Base-by-base conservation (phyloP, 2,888 invertebrate species). In the Eilema depressum region DNA sequence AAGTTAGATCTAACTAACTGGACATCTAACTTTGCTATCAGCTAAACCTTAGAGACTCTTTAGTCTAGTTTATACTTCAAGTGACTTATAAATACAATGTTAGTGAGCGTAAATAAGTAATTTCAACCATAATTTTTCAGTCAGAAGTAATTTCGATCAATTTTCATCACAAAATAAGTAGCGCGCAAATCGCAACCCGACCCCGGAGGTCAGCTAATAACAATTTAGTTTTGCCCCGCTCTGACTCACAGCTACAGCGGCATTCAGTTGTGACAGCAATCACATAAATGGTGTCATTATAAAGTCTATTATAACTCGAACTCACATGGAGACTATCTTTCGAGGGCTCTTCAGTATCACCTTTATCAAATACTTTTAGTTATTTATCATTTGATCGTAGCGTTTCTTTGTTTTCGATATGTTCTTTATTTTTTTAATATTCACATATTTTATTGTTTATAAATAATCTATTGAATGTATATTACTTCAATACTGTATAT, bases 151-250 rank as follows among this genome's bases (percentile, higher is more conserved):
- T 84, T 76, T 73, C 77, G 78, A 76, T 75, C 71, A 79, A 83
- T 84, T 84, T 83, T 81, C 74, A 79, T 83, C 71, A 75, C 76
- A 74, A 81, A 79, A 71, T 76, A 76, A 83, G 78, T 80, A 80
- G 78, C 79, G 84, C 81, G 81, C 80, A 87, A 87, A 88, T 87
- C 85, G 85, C 81, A 79, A 83, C 78, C 74, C 85, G 91, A 91
- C 90, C 92, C 90, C 89, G 85, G 88, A 89, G 92, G 92, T 89
- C 87, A 82, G 75, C 76, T 89, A 84, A 86, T 87, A 79, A 74
- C 88, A 90, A 91, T 89, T 93, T 89, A 87, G 83, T 78, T 85
- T 73, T 76, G 78, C 79, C 81, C 76, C 66, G 75, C 65, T 74
- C 77, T 92, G 92, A 91, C 77, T 91, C 92, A 92, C 76, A 69